Conservation (phyloP, 2,113 vertebrate species). For the Oncorhynchus nerka region DNA sequence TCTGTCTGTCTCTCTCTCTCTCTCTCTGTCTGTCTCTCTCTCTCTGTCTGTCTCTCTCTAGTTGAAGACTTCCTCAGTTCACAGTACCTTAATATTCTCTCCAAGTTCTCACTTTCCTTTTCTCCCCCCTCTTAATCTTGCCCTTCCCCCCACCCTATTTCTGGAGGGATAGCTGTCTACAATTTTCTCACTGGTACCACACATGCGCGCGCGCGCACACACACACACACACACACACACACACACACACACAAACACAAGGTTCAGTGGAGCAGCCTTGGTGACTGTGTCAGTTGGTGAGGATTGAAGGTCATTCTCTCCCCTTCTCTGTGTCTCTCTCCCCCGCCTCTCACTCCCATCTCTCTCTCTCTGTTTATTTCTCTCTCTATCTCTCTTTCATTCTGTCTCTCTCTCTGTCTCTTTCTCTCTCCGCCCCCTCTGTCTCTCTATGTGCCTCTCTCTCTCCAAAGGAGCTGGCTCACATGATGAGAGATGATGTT, state of each 20-base stretch:
- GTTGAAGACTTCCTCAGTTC: background rate
- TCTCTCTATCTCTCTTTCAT: background rate
- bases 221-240: background rate
- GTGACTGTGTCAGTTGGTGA: background rate
- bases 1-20: no score
- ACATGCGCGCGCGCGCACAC: background rate
- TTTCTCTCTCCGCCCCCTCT: background rate
- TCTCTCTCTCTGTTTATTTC: background rate
- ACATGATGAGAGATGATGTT: background rate
- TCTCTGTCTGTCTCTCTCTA: background rate
- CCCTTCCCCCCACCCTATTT: constrained; percentile 1
- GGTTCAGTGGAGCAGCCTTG: background rate
- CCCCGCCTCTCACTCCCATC: background rate
- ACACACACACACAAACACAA: background rate
- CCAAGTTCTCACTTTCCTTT: background rate
- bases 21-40: no score
- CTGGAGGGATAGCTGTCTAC: constrained; percentile 20
- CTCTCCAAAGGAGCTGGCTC: background rate
- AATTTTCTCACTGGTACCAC: background rate
- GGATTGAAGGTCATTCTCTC: background rate
- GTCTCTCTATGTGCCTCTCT: background rate
- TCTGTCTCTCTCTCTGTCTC: background rate
- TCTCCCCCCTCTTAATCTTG: background rate
- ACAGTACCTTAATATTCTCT: background rate
- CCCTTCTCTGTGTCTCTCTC: background rate